Evolutionary conservation across 2,797 vertebrate species (phyloP), one percentile per base, ranked within the genome.

Genomic region (Acestrorhynchus altus): DNA sequence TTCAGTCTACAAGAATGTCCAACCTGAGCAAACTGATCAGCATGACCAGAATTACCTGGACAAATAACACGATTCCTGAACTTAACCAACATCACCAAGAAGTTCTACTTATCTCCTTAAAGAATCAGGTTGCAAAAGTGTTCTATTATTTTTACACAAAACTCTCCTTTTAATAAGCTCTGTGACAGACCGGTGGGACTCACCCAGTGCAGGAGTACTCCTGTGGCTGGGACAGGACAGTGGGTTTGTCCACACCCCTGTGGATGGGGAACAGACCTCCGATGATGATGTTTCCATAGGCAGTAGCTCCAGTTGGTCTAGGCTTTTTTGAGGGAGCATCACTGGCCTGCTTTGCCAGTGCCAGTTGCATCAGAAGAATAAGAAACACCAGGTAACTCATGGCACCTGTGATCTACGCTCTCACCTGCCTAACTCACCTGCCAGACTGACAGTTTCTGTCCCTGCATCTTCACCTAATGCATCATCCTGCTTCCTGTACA

Each of bases 191-290:
- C 39, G 22, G 22, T 8, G 16, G 54, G 28, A 92, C 95, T 95
- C 78, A 97, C 95, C 91, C 86, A 72, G 86, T 84, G 68, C 96
- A 97, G 0, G 83, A 87, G 69, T 88, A 87, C 67, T 83, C 86
- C 20, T 88, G 83, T 18, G 94, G 94, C 56, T 81, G 77, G 76
- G 89, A 91, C 22, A 89, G 85, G 8, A 77, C 76, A 46, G 85
- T 71, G 8, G 83, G 67, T 46, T 75, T 87, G 47, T 87, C 31
- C 77, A 94, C 94, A 78, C 83, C 89, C 0, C 89, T 88, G 20
- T 97, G 95, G 83, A 96, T 86, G 22, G 94, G 85, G 79, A 97
- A 95, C 72, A 97, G 86, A 44, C 95, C 95, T 77, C 94, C 95
- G n/a, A 95, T 94, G 69, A 95, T 81, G 52, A 96, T 83, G 77